A percentile compares a stretch with the other conserved stretches of the same genome.
Evolutionary conservation across 2,888 invertebrate genomes (phyloP).

Genomic region (Hartigia nigra): DNA sequence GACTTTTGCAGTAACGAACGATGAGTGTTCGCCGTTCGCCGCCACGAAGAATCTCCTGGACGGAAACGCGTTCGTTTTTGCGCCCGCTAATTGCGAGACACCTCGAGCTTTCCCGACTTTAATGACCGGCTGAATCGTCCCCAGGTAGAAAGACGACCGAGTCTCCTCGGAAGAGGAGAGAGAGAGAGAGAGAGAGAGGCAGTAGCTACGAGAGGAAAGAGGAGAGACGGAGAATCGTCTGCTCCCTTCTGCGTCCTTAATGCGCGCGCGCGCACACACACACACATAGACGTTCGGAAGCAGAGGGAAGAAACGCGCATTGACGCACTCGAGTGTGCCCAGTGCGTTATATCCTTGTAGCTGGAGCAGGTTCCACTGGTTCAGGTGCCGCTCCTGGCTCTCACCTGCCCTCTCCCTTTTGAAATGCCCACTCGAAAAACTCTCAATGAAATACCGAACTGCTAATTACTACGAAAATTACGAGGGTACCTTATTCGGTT

Average conservation of each 20-base stretch:
- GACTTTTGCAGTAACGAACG: not conserved
- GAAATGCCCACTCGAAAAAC: not conserved
- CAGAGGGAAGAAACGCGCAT: not conserved
- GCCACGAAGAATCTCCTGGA: slow-evolving; percentile 7
- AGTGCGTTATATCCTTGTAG: not conserved
- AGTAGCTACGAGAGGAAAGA: not conserved
- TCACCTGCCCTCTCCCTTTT: not conserved
- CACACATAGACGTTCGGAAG: not conserved
- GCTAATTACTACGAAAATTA: not conserved
- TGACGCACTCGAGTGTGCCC: not conserved
- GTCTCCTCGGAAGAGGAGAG: not conserved
- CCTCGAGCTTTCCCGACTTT: slow-evolving; percentile 39
- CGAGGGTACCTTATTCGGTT: not conserved
- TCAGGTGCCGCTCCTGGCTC: not conserved
- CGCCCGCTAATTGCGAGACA: slow-evolving; percentile 41
- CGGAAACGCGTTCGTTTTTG: slow-evolving; percentile 35
- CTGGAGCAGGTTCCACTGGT: not conserved
- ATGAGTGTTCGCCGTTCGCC: not conserved
- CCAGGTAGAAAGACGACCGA: not conserved
- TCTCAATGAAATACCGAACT: not conserved
- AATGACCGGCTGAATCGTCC: slow-evolving; percentile 34
- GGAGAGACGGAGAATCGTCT: not conserved
- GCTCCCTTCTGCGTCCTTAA: not conserved
- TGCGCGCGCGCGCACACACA: not conserved
- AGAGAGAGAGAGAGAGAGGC: too few species aligned